Evolutionary conservation across 2,797 vertebrate genomes (phyloP), one percentile per base, ranked within the genome.

Genomic region (Siniperca scherzeri): DNA sequence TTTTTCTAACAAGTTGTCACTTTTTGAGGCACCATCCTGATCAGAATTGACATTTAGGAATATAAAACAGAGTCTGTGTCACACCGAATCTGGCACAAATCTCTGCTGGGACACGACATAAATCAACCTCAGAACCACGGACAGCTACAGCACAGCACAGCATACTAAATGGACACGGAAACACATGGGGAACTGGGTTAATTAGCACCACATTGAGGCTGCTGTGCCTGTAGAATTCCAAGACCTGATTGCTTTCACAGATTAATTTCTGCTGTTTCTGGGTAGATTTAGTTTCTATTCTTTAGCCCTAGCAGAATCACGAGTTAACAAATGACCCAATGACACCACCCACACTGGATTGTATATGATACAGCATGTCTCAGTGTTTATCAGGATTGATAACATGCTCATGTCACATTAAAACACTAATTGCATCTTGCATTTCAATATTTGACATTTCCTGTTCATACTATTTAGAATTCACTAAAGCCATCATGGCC

Each of bases 91-190:
- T 89, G 85, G 85, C 84, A 77, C 62, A 81, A 74, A 89, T 78
- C 83, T 89, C 87, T 79, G 69, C 78, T 78, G 87, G 86, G 85
- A 90, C 8, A 33, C 56, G 44, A 78, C 84, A 89, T 89, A 91
- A 92, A 93, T 92, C 88, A 91, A 84, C 71, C 84, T 89, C 85
- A 88, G 88, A 11, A 73, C 46, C 81, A 16, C 2, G 86, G 90
- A 91, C 90, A 91, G 90, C 83, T 78, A 74, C 86, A 6, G 87
- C 65, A 12, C 69, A 38, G 76, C 44, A 2, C 76, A 25, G 91
- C 88, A 91, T 91, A 89, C 87, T 90, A 92, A 93, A 89, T 36
- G 88, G 82, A 78, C 82, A 40, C 65, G 38, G 60, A 70, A 70
- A 85, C 38, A 27, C 70, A 55, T 3, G 0, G 74, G 80, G 87